A percentile compares a stretch with the other conserved stretches of the same genome.
These are phyloP conservation scores for Catotricha subobsoleta DNA, from an alignment of 2,888 invertebrate genomes.

Conservation along the genomic window DNA sequence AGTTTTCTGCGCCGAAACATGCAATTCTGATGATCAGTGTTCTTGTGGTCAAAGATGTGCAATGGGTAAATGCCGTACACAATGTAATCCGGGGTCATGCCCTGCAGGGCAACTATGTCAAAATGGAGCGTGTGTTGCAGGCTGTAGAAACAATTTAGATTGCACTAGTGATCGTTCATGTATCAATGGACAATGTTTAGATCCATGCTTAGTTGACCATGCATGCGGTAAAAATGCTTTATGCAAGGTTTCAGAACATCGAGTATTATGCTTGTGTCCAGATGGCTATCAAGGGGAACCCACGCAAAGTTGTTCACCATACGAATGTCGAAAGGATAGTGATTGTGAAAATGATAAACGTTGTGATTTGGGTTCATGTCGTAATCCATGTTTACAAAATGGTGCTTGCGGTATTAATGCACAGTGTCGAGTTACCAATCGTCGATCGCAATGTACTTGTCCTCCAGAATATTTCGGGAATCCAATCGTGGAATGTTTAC, in stretches of 20 bases:
- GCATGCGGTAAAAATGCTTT: conserved; percentile 68
- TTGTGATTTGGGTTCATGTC: conserved; percentile 56
- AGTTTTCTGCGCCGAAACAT: conserved; percentile 51
- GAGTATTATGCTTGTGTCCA: conserved; percentile 71
- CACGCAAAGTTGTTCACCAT: conserved; percentile 49
- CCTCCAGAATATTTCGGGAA: conserved; percentile 57
- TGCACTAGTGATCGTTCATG: conserved; percentile 64
- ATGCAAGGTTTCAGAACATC: conserved; percentile 62
- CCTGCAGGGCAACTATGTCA: conserved; percentile 58
- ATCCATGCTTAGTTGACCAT: conserved; percentile 45
- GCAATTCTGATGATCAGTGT: conserved; percentile 48
- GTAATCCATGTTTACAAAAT: conserved; percentile 60
- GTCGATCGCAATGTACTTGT: conserved; percentile 59
- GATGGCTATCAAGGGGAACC: conserved; percentile 74
- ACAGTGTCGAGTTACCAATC: conserved; percentile 60
- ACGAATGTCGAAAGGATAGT: conserved; percentile 55
- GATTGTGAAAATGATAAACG: conserved; percentile 64
- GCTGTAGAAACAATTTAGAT: conserved; percentile 62
- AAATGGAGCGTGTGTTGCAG: conserved; percentile 53
- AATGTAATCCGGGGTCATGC: conserved; percentile 53
- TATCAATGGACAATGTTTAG: conserved; percentile 45
- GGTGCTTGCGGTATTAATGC: conserved; percentile 70
- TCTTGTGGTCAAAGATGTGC: conserved; percentile 66
- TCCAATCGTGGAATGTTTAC: conserved; percentile 47
- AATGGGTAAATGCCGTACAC: conserved; percentile 50